These are phyloP conservation scores for Meleagris gallopavo DNA, from an alignment of 2,113 vertebrate species.

Conservation along the genomic window DNA sequence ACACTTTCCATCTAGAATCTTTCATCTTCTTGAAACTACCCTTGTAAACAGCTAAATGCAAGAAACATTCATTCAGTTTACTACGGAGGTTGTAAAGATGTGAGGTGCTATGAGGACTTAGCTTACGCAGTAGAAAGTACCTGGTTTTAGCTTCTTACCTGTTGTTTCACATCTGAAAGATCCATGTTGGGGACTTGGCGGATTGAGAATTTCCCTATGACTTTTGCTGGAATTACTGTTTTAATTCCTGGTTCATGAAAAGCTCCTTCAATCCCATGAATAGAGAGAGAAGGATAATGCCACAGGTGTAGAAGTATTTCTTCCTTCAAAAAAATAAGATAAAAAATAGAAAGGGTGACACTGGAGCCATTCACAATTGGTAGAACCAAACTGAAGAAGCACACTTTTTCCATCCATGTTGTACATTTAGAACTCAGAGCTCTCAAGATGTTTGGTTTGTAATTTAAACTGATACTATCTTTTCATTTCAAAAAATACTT, in stretches of 20 bases:
- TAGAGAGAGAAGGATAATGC: slow-evolving; percentile 88
- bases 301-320: slow-evolving; percentile 89
- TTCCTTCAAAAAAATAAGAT: slow-evolving; percentile 76
- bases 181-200: slow-evolving; percentile 91
- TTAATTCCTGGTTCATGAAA: slow-evolving; percentile 87
- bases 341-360: background rate
- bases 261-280: slow-evolving; percentile 92
- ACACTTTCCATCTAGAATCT: background rate
- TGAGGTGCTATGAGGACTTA: background rate
- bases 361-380: background rate
- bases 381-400: background rate
- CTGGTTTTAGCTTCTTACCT: slow-evolving; percentile 76
- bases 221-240: slow-evolving; percentile 91
- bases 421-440: background rate
- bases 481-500: background rate
- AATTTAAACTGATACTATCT: background rate
- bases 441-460: background rate
- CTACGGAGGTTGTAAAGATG: background rate
- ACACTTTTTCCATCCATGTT: background rate
- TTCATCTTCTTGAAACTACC: background rate
- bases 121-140: background rate
- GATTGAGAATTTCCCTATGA: slow-evolving; percentile 92
- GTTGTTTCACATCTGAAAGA: slow-evolving; percentile 79
- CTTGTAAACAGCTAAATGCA: background rate
- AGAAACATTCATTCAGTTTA: background rate